A percentile compares a stretch with the other conserved stretches of the same genome.
These are phyloP conservation scores for Drosophila limbata DNA, from an alignment of 2,888 invertebrate species.

Conservation along the genomic window DNA sequence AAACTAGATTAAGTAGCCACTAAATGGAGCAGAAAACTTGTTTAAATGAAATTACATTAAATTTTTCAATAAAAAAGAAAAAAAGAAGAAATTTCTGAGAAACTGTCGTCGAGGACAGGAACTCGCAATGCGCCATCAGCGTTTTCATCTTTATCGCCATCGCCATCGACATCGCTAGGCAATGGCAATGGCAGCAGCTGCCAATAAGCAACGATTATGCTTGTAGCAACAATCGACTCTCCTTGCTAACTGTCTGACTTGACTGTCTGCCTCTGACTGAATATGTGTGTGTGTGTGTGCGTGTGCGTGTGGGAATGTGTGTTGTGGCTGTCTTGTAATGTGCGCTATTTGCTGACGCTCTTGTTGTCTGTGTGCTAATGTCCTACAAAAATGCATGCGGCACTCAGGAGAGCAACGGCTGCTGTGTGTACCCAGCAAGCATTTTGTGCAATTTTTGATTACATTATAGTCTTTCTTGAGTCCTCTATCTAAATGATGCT, in stretches of 20 bases:
- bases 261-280: conserved; percentile 3
- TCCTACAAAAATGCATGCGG: conserved; percentile 75
- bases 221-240: conserved; percentile 75
- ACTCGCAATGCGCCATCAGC: conserved; percentile 65
- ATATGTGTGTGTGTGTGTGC: conserved; percentile 19
- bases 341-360: conserved; percentile 63
- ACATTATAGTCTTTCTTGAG: too few species aligned
- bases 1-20: too few species aligned
- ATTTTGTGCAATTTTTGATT: too few species aligned
- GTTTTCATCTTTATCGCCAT: conserved; percentile 61
- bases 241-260: conserved; percentile 18
- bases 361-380: conserved; percentile 65
- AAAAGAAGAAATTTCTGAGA: background rate
- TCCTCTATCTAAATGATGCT: too few species aligned
- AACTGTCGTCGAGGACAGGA: conserved; percentile 13
- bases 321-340: conserved; percentile 47
- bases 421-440: conserved; percentile 35
- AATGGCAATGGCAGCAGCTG: conserved; percentile 60
- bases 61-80: too few species aligned
- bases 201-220: conserved; percentile 80
- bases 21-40: too few species aligned
- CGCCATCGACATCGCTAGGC: conserved; percentile 7
- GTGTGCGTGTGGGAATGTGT: conserved; percentile 13
- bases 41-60: too few species aligned
- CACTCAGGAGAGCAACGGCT: conserved; percentile 63